phyloP scores from a whole-genome alignment of 2,797 vertebrate species.

The Knipowitschia caucasica region DNA sequence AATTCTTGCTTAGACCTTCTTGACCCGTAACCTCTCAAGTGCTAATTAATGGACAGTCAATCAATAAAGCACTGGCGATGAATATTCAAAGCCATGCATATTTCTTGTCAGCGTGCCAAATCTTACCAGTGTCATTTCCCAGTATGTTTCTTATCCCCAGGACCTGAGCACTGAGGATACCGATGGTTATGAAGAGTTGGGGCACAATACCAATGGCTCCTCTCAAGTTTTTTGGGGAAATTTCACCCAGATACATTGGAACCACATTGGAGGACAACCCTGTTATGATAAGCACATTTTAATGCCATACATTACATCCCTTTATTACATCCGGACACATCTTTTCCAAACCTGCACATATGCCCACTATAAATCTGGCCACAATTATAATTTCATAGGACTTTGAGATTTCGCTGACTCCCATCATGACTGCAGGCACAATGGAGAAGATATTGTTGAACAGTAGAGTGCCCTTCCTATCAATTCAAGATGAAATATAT shows the following conservation, averaged over 20 bases:
- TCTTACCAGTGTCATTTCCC: slow-evolving; percentile 77
- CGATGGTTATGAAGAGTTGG: slow-evolving; percentile 89
- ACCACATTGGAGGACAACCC: slow-evolving; percentile 93
- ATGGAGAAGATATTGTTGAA: slow-evolving; percentile 96
- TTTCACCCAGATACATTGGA: slow-evolving; percentile 94
- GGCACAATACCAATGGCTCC: slow-evolving; percentile 86
- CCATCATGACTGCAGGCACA: slow-evolving; percentile 89
- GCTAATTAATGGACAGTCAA: neutral
- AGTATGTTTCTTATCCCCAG: slow-evolving; percentile 82
- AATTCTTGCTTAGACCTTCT: neutral
- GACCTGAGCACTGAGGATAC: slow-evolving; percentile 89
- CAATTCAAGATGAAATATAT: neutral
- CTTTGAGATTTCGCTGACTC: slow-evolving; percentile 75
- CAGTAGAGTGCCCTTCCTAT: slow-evolving; percentile 90
- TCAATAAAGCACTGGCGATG: neutral
- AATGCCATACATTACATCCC: neutral
- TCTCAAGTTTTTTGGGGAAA: slow-evolving; percentile 88
- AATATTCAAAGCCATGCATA: neutral
- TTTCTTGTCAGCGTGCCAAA: rapidly evolving
- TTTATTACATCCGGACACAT: neutral
- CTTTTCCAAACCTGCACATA: slow-evolving; percentile 84
- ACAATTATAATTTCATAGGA: slow-evolving; percentile 90
- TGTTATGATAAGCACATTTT: slow-evolving; percentile 36
- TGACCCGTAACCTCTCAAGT: neutral
- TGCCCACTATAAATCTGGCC: slow-evolving; percentile 84